Base-by-base conservation (phyloP, 37 sponge, comb jelly and placozoan genomes). In the Cladorhizidae sp. region DNA sequence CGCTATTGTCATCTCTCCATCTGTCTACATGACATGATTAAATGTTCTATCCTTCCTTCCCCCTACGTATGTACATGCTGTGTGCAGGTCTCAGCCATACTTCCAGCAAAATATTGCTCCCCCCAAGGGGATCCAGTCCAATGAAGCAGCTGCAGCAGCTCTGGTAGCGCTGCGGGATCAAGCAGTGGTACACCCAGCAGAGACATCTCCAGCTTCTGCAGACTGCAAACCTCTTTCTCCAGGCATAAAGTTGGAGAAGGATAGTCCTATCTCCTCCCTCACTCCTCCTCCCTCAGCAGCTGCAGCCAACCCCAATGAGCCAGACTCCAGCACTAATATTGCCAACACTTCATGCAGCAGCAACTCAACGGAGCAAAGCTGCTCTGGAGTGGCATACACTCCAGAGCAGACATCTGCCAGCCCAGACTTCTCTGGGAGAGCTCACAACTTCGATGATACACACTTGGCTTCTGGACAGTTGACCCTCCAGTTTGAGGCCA, bases 141-240 rank as follows among this genome's bases (percentile, higher is more conserved):
- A 26, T 61, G 77, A 76, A 40, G 77, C 77, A 39, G 74, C 74
- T 74, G 77, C 77, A 43, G 74, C 50, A 52, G 62, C 77, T 76
- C 62, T 76, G 3, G 43, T 76, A 7, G 77, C 77, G 21, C 41
- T 76, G 12, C 42, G 35, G 25, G 62, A 76, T 1, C 77, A 57
- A 41, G 40, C 59, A 23, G 42, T 59, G 28, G 62, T 61, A 1
- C 74, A 54, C 56, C 32, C 40, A 2, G 41, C 33, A 76, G 62
- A 59, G 20, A 1, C 42, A 21, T 58, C 62, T 20, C 45, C 77
- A 21, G 32, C 61, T 11, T 22, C n/a, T 71, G 72, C 25, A 5
- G 56, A 74, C 54, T 55, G 74, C 45, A 54, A 74, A 54, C 18
- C 62, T 3, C 33, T 54, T 17, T 54, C 74, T 33, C 74, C 74